These are phyloP conservation scores for Cariama cristata DNA, from an alignment of 2,113 vertebrate genomes.

Conservation along the genomic window DNA sequence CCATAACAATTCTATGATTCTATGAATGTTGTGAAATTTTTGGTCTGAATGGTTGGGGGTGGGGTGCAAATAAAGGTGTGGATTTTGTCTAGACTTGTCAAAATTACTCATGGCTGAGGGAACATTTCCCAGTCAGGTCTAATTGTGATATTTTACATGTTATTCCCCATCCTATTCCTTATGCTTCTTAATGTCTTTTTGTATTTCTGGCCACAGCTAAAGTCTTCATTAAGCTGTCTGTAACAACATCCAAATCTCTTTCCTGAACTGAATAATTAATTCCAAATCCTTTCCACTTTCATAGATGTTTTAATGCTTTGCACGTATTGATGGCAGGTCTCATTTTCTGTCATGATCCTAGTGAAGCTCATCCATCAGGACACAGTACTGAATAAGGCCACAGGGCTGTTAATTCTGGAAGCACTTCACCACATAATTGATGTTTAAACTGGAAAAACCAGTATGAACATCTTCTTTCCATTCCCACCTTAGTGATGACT, in stretches of 20 bases:
- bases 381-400: neutral
- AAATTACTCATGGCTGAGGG: neutral
- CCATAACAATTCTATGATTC: too few species aligned
- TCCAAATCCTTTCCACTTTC: neutral
- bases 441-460: neutral
- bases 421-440: neutral
- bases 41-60: fast-evolving
- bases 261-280: constrained; percentile 44
- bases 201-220: neutral
- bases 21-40: neutral
- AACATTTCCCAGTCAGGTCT: neutral
- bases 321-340: neutral
- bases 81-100: neutral
- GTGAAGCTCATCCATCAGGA: neutral
- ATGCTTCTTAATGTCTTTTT: neutral
- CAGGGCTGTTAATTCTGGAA: fast-evolving
- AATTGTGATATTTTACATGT: neutral
- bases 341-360: neutral
- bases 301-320: neutral
- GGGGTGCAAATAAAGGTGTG: neutral
- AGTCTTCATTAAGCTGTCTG: constrained; percentile 33
- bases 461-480: neutral
- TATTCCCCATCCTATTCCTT: neutral
- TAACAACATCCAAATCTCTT: neutral
- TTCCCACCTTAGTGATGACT: neutral